A percentile compares a stretch with the other conserved stretches of the same genome.
phyloP scores from a whole-genome alignment of 2,113 vertebrate species.

The Picathartes gymnocephalus region DNA sequence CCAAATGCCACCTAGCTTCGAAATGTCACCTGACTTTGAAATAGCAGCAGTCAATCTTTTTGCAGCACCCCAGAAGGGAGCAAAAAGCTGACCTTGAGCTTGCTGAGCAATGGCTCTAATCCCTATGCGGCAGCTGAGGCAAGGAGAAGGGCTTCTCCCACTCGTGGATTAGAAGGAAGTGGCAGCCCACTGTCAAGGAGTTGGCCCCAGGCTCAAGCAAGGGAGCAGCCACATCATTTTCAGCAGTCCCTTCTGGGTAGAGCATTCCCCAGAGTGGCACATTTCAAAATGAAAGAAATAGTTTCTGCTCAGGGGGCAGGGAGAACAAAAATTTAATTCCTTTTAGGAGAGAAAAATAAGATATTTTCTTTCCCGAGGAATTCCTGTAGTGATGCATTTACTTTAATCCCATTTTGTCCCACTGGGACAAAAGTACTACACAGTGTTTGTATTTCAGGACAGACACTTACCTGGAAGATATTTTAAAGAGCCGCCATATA shows the following conservation, averaged over 20 bases:
- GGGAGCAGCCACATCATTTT: background rate
- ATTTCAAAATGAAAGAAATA: background rate
- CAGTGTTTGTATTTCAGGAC: background rate
- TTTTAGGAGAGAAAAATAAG: background rate
- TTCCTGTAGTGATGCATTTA: background rate
- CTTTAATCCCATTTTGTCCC: background rate
- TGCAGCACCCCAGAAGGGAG: background rate
- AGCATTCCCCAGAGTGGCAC: fast-evolving
- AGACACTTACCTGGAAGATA: background rate
- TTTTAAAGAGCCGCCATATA: background rate
- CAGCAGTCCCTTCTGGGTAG: background rate
- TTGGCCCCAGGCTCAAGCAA: background rate
- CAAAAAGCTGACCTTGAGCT: background rate
- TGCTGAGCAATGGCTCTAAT: background rate
- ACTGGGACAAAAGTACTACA: background rate
- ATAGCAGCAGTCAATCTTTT: background rate
- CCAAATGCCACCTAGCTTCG: background rate
- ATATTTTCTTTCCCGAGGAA: fast-evolving
- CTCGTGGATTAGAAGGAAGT: background rate
- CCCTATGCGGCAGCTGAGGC: fast-evolving
- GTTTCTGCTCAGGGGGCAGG: background rate
- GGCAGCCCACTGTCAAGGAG: background rate
- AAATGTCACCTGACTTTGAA: background rate
- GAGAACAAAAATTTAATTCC: background rate
- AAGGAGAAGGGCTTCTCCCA: background rate